Evolutionary conservation across 2,888 invertebrate genomes (phyloP).

Genomic region (Sussaba pulchella): DNA sequence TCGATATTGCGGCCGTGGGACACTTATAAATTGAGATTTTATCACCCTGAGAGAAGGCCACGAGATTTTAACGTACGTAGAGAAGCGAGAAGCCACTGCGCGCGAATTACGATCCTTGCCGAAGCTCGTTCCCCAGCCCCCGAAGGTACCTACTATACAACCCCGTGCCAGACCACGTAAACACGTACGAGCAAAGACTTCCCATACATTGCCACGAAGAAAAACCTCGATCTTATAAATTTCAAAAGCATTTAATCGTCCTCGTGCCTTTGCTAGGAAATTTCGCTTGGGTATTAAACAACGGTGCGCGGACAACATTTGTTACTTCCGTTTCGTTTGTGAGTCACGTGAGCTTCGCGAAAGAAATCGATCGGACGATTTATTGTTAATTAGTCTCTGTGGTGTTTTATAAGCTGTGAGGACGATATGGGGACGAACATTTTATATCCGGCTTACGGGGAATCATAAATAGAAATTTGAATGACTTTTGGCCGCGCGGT

Average conservation of each 20-base stretch:
- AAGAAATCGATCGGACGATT: slow-evolving; percentile 48
- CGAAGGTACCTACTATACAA: slow-evolving; percentile 26
- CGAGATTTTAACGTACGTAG: slow-evolving; percentile 47
- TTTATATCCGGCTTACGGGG: no score
- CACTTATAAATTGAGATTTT: slow-evolving; percentile 84
- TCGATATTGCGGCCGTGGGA: slow-evolving; percentile 83
- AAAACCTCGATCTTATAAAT: slow-evolving; percentile 62
- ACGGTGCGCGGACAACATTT: slow-evolving; percentile 34
- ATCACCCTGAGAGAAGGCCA: slow-evolving; percentile 74
- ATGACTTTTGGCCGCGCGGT: no score
- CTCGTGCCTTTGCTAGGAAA: slow-evolving; percentile 46
- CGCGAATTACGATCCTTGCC: slow-evolving; percentile 53
- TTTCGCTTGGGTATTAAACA: slow-evolving; percentile 53
- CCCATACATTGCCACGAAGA: slow-evolving; percentile 17
- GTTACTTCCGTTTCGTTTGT: slow-evolving; percentile 38
- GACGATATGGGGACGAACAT: background rate
- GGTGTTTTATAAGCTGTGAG: background rate
- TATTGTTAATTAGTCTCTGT: slow-evolving; percentile 40
- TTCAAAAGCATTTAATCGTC: slow-evolving; percentile 62
- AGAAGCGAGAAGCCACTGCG: slow-evolving; percentile 20
- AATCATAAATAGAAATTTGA: no score
- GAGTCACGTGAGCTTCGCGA: slow-evolving; percentile 42
- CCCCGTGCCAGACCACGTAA: background rate
- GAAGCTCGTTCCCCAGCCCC: slow-evolving; percentile 57
- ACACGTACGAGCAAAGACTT: slow-evolving; percentile 18